Base-by-base conservation (phyloP, 1,140 invertebrate genomes). In the Leptopilina clavipes region DNA sequence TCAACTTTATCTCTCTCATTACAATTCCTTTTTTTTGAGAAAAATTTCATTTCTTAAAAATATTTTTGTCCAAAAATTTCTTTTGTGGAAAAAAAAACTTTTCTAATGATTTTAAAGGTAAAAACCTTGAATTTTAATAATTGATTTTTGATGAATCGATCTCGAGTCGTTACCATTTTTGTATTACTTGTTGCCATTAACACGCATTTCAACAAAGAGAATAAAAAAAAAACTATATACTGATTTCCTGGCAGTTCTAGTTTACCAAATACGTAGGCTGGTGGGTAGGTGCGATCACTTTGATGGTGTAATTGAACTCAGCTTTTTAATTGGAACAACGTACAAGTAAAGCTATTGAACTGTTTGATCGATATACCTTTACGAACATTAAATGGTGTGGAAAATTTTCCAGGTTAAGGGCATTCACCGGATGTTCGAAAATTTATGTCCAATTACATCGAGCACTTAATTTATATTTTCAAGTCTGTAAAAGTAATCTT, bases 251-350 rank as follows among this genome's bases (percentile, higher is more conserved):
- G 59, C 25, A 37, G 59, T 65, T 65, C 59, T 65, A 65, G 59
- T 65, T 65, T 65, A 7, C 59, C 59, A 65, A 65, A 65, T 65
- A 65, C 59, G 59, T 65, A 31, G 25, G 52, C n/a, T 25, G 59
- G 25, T 65, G 59, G 56, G 59, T 65, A 65, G 59, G 59, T 65
- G 59, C 59, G 59, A 65, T 65, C 59, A 31, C 59, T 65, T 65
- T 1, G 59, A 65, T 65, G 25, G 59, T 65, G 59, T 31, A 65
- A 65, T 65, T 65, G 59, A 65, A 65, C 59, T 65, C 59, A 31
- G 59, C 19, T 65, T 19, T 65, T 65, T 65, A 65, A 65, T 65
- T 65, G 25, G 25, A 65, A 65, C 25, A 65, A 19, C 22, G 25
- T 14, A n/a, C 59, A 31, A 25, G 59, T 65, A n/a, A 37, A 65